phyloP scores from a whole-genome alignment of 2,113 vertebrate species.

The Leucopternis melanops region DNA sequence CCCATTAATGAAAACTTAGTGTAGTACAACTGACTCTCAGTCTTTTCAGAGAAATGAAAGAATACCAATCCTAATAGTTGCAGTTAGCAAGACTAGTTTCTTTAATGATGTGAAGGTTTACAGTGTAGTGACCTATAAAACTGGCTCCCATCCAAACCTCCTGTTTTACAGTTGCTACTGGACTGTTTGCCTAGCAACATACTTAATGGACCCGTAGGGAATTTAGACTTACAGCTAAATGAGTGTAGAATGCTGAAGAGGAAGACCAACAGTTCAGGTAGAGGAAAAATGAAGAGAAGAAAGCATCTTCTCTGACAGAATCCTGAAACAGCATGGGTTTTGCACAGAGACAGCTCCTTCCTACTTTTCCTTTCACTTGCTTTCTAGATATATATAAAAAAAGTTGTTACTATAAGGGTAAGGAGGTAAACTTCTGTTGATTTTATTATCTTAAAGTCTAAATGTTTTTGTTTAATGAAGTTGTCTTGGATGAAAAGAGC shows the following conservation, averaged over 20 bases:
- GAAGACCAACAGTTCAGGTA: slow-evolving; percentile 19
- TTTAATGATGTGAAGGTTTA: slow-evolving; percentile 53
- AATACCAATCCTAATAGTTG: not conserved
- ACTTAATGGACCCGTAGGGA: slow-evolving; percentile 45
- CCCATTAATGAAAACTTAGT: not conserved
- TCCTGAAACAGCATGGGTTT: not conserved
- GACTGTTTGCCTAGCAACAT: slow-evolving; percentile 65
- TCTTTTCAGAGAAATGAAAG: not conserved
- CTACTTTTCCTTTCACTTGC: not conserved
- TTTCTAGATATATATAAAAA: not conserved
- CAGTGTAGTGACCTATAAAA: slow-evolving; percentile 54
- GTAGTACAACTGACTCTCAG: not conserved
- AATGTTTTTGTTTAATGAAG: not conserved
- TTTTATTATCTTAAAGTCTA: not conserved
- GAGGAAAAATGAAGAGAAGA: not conserved
- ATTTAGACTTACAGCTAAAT: slow-evolving; percentile 49
- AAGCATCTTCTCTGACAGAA: not conserved
- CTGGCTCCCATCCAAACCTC: slow-evolving; percentile 41
- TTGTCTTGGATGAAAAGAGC: not conserved
- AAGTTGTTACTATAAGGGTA: not conserved
- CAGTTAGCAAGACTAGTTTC: slow-evolving; percentile 12
- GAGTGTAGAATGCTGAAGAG: slow-evolving; percentile 46
- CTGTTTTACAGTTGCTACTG: slow-evolving; percentile 37
- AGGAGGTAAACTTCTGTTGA: not conserved
- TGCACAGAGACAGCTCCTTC: not conserved